phyloP scores from a whole-genome alignment of 1,140 invertebrate genomes.

The Trichoplusia ni region DNA sequence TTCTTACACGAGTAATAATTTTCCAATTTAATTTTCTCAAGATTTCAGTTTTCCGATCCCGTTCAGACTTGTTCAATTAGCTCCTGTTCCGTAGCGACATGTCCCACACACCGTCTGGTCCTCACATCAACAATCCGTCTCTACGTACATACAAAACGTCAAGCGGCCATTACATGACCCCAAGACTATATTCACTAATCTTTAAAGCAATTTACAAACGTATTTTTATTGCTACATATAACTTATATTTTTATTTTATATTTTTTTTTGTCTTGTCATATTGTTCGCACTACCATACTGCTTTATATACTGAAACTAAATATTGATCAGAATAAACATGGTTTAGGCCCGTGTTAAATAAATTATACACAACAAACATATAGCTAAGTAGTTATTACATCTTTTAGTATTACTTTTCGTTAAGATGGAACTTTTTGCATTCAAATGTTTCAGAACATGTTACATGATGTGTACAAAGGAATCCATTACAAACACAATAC shows the following conservation, averaged over 20 bases:
- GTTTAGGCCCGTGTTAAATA: neutral
- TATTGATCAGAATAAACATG: conserved; percentile 10
- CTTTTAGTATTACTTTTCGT: neutral
- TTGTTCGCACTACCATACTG: neutral
- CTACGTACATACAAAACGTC: conserved; percentile 54
- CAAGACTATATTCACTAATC: conserved; percentile 40
- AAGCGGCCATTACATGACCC: conserved; percentile 59
- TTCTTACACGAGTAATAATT: too few relatives aligned
- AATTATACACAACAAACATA: conserved; percentile 19
- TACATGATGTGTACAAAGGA: conserved; percentile 13
- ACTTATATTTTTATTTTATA: conserved; percentile 38
- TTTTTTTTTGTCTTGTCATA: conserved; percentile 24
- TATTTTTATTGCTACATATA: conserved; percentile 43
- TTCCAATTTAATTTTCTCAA: too few relatives aligned
- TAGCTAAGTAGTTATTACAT: conserved; percentile 1
- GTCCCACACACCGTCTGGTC: conserved; percentile 43
- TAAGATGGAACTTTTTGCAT: conserved; percentile 1
- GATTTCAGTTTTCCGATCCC: too few relatives aligned
- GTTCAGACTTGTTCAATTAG: too few relatives aligned
- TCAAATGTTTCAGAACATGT: conserved; percentile 1
- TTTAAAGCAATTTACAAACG: conserved; percentile 56
- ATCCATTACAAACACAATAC: conserved; percentile 45
- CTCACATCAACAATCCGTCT: conserved; percentile 50
- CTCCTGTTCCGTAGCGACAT: conserved; percentile 15
- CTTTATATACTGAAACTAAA: neutral